Conservation (phyloP, 2,797 vertebrate genomes). For the Hyperoplus immaculatus region DNA sequence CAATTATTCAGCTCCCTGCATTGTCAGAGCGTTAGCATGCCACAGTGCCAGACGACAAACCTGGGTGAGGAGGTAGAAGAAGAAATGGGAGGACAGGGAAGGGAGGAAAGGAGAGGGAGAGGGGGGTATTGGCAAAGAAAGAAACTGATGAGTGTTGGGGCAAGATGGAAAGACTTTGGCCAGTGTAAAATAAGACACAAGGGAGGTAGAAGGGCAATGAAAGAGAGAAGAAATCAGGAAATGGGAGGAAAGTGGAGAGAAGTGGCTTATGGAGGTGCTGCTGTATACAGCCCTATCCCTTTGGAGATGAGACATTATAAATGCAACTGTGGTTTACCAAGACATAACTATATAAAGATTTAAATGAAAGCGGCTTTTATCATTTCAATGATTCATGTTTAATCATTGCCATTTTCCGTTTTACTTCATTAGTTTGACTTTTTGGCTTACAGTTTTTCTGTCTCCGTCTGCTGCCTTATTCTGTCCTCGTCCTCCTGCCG, state of each 20-base stretch:
- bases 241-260: not conserved
- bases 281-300: not conserved
- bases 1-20: constrained; percentile 84
- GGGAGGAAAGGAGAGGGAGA: constrained; percentile 4
- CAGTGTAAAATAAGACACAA: constrained; percentile 8
- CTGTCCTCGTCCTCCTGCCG: no score
- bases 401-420: not conserved
- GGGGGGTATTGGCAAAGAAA: constrained; percentile 21
- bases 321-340: not conserved
- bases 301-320: not conserved
- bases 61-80: constrained; percentile 52
- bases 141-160: constrained; percentile 32
- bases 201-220: constrained; percentile 6
- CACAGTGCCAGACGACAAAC: constrained; percentile 78
- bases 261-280: constrained; percentile 7
- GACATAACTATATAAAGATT: not conserved
- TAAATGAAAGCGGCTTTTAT: not conserved
- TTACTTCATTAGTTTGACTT: not conserved
- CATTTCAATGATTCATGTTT: not conserved
- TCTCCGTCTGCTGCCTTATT: no score
- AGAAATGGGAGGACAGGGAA: constrained; percentile 31
- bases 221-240: not conserved
- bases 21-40: constrained; percentile 79
- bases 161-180: constrained; percentile 29
- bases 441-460: no score